These are phyloP conservation scores for Ianthella basta DNA, from an alignment of 37 sponge, comb jelly and placozoan species.

Conservation along the genomic window DNA sequence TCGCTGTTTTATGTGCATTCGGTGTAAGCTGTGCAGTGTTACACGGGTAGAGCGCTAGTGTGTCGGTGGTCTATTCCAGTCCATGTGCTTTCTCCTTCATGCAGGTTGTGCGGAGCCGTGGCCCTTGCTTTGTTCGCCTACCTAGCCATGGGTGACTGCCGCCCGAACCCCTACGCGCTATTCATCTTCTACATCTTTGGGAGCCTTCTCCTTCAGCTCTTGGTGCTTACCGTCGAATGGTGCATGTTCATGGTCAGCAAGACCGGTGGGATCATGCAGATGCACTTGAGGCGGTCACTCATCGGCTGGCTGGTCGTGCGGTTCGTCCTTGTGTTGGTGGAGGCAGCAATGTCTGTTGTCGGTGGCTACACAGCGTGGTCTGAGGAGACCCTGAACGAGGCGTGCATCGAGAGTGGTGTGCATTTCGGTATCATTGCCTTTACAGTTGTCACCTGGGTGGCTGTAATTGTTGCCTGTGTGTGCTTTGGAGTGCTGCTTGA, in stretches of 20 bases:
- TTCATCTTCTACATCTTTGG: conserved; percentile 3
- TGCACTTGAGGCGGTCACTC: not conserved
- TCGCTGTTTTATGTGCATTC: too few relatives aligned
- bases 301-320: not conserved
- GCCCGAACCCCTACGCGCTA: not conserved
- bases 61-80: too few relatives aligned
- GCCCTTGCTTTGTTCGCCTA: not conserved
- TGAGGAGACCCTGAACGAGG: not conserved
- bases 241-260: not conserved
- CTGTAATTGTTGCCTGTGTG: not conserved
- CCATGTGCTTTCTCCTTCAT: too few relatives aligned
- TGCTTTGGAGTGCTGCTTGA: not conserved
- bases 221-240: not conserved
- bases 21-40: too few relatives aligned
- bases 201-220: not conserved
- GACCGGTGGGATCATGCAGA: not conserved
- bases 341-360: not conserved
- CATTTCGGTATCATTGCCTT: not conserved
- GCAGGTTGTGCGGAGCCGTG: not conserved
- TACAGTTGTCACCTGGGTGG: not conserved
- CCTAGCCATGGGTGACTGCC: not conserved
- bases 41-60: too few relatives aligned
- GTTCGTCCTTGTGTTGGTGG: not conserved
- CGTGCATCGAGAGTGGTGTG: not conserved
- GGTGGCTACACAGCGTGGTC: not conserved